Base-by-base conservation (phyloP, 37 sponge, comb jelly and placozoan genomes). In the Lycopodina hypogea region DNA sequence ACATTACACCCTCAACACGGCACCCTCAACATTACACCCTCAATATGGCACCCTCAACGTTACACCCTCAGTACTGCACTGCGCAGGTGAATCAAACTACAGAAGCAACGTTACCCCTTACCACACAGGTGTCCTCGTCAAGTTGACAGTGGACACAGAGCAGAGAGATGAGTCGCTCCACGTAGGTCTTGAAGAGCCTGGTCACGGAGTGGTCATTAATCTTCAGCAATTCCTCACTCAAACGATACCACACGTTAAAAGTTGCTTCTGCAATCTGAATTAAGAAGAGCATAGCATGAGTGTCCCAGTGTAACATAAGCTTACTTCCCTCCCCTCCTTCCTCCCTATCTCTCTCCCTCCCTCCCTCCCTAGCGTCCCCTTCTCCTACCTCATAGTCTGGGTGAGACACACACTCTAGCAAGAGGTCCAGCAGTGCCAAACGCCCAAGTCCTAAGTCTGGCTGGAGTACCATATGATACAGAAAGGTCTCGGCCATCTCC, bases 211-310 rank as follows among this genome's bases (percentile, higher is more conserved):
- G 28, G 29, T 92, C 89, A 15, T 83, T 72, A 1, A 68, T 7
- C 24, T 74, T 78, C 45, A 66, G 59, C 72, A 95, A 73, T 26
- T 80, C 76, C 34, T 95, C 95, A 65, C 91, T 81, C 42, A 95
- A 62, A 9, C 85, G 68, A 61, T 86, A 95, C 95, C 95, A 95
- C 29, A 91, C 77, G 55, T 84, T 88, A 75, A 91, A 92, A 24
- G 93, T 95, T 40, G 84, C 89, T 26, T 91, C 90, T 0, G 93
- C 93, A 18, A 92, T 62, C 90, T 76, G 62, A 1, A 55, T 3
- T 35, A 6, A 30, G 32, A 7, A 45, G 48, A 45, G 9, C 9
- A 45, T 45, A 4, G 9, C 48, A 45, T 45, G 8, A 45, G 48
- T 45, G 9, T 4, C 48, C 9, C 48, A 45, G 48, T 9, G 9